These are phyloP conservation scores for Leptocoma aspasia DNA, from an alignment of 2,113 vertebrate genomes.

Conservation along the genomic window DNA sequence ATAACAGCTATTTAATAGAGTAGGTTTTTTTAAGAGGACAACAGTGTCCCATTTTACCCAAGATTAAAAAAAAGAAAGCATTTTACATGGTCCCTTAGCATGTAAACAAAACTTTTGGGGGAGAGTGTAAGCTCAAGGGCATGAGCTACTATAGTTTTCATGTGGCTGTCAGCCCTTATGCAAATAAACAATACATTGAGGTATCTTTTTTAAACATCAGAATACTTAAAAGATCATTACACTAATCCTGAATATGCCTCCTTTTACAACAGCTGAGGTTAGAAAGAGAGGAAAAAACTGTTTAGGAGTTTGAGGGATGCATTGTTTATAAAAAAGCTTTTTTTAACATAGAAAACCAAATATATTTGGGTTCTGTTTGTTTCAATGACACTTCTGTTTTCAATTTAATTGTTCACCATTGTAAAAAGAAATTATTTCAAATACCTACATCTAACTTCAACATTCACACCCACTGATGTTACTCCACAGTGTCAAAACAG, in stretches of 20 bases:
- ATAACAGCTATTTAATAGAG: not conserved
- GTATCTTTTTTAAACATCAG: not conserved
- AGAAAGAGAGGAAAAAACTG: not conserved
- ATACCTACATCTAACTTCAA: not conserved
- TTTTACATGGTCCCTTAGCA: not conserved
- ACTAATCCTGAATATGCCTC: not conserved
- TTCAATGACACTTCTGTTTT: not conserved
- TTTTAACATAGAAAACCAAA: not conserved
- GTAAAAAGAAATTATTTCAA: not conserved
- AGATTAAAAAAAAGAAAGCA: not conserved
- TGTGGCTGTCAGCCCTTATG: not conserved
- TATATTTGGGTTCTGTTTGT: not conserved
- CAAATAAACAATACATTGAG: not conserved
- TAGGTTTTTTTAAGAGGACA: not conserved
- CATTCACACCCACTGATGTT: not conserved
- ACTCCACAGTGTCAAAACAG: not conserved
- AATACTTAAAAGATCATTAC: not conserved
- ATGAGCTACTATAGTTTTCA: not conserved
- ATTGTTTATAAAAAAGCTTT: not conserved
- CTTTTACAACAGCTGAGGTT: not conserved
- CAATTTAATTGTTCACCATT: not conserved
- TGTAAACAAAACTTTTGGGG: not conserved
- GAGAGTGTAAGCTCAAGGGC: not conserved
- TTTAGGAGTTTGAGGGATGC: not conserved
- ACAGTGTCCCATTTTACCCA: not conserved